phyloP scores from a whole-genome alignment of 1,140 invertebrate genomes.

The Doryteuthis pealeii region DNA sequence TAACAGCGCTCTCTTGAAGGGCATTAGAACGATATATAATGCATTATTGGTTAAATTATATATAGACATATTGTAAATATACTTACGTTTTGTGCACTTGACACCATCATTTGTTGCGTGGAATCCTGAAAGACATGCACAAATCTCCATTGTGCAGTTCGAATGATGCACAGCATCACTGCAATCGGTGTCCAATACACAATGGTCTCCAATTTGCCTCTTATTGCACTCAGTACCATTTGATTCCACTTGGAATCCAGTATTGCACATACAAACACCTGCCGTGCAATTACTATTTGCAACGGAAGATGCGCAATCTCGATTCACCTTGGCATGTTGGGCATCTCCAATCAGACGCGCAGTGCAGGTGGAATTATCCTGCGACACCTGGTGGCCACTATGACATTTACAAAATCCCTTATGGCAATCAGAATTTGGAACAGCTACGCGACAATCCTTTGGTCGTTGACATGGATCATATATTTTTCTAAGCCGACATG shows the following conservation, averaged over 20 bases:
- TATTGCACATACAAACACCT: background rate
- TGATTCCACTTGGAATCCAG: background rate
- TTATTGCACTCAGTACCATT: background rate
- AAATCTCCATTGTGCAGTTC: background rate
- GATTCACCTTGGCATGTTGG: background rate
- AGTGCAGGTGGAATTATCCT: background rate
- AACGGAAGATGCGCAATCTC: background rate
- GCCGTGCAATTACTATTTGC: background rate
- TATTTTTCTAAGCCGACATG: no score
- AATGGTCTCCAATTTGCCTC: background rate
- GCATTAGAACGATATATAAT: no score
- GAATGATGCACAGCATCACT: background rate
- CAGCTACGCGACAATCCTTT: background rate
- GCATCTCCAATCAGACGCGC: background rate
- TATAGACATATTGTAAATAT: no score
- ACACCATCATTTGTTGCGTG: background rate
- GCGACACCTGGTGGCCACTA: background rate
- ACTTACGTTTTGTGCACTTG: constrained; percentile 2
- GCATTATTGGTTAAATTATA: no score
- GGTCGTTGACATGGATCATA: no score
- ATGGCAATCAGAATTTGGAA: background rate
- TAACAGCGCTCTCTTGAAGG: no score
- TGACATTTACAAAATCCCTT: background rate
- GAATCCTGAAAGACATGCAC: background rate
- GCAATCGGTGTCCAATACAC: background rate